Evolutionary conservation across 2,888 invertebrate species (phyloP).

Genomic region (Mythimna impura): DNA sequence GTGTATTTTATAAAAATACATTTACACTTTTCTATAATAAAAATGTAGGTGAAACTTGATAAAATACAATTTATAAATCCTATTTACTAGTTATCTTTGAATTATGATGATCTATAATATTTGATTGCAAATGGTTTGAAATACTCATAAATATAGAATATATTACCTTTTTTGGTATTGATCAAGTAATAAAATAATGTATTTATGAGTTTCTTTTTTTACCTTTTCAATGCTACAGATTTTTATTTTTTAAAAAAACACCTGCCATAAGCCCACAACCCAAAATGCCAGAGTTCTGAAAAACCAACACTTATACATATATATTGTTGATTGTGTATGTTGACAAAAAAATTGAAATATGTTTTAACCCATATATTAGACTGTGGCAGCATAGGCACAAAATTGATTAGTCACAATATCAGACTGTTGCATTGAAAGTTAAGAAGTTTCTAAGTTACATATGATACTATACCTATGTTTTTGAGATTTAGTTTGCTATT

Average conservation of each 20-base stretch:
- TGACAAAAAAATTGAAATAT: too few relatives aligned
- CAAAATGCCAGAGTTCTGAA: too few relatives aligned
- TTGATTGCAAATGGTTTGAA: conserved; percentile 27
- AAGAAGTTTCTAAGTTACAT: conserved; percentile 3
- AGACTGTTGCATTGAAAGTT: too few relatives aligned
- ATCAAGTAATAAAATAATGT: neutral
- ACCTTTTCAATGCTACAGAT: too few relatives aligned
- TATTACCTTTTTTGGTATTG: neutral
- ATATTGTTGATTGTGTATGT: too few relatives aligned
- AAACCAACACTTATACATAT: too few relatives aligned
- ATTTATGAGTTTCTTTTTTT: neutral
- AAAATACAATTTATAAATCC: conserved; percentile 51
- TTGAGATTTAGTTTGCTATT: conserved; percentile 3
- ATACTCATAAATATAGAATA: conserved; percentile 18
- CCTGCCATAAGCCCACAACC: too few relatives aligned
- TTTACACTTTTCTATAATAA: conserved; percentile 51
- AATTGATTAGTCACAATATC: too few relatives aligned
- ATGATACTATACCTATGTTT: conserved; percentile 8
- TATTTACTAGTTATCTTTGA: conserved; percentile 44
- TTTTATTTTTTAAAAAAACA: too few relatives aligned
- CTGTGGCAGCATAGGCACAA: too few relatives aligned
- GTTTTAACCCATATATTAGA: too few relatives aligned
- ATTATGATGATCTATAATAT: conserved; percentile 21
- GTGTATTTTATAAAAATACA: conserved; percentile 69
- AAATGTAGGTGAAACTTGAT: conserved; percentile 45